Evolutionary conservation across 2,797 vertebrate genomes (phyloP).

Genomic region (Poeciliopsis infans): DNA sequence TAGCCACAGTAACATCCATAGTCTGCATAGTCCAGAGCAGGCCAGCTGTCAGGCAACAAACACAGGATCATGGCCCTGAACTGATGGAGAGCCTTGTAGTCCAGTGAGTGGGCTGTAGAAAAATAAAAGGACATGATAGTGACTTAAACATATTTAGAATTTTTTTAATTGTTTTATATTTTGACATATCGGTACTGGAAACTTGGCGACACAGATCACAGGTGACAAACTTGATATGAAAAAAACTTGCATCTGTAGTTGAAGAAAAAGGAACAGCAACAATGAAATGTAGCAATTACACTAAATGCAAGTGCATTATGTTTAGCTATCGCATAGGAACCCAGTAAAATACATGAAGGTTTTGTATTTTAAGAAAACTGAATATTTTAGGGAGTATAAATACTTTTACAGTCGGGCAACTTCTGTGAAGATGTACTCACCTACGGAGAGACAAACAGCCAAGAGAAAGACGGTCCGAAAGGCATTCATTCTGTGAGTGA

Average conservation of each 20-base stretch:
- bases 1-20: constrained; percentile 77
- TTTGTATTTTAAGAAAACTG: background rate
- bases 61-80: constrained; percentile 75
- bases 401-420: background rate
- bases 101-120: constrained; percentile 58
- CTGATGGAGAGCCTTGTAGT: constrained; percentile 65
- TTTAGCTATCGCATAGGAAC: background rate
- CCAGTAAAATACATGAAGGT: background rate
- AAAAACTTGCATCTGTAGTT: background rate
- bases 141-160: background rate
- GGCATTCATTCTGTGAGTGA: constrained; percentile 61
- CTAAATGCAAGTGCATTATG: background rate
- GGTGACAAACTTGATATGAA: background rate
- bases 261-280: background rate
- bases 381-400: background rate
- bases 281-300: no score
- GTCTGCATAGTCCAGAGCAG: constrained; percentile 65
- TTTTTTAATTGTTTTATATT: background rate
- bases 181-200: background rate
- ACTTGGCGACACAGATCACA: background rate
- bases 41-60: constrained; percentile 67
- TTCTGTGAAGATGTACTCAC: constrained; percentile 56
- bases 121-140: constrained; percentile 1
- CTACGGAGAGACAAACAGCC: constrained; percentile 55
- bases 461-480: constrained; percentile 57